These are phyloP conservation scores for Lordiphosa fenestrarum DNA, from an alignment of 2,888 invertebrate species.

Conservation along the genomic window DNA sequence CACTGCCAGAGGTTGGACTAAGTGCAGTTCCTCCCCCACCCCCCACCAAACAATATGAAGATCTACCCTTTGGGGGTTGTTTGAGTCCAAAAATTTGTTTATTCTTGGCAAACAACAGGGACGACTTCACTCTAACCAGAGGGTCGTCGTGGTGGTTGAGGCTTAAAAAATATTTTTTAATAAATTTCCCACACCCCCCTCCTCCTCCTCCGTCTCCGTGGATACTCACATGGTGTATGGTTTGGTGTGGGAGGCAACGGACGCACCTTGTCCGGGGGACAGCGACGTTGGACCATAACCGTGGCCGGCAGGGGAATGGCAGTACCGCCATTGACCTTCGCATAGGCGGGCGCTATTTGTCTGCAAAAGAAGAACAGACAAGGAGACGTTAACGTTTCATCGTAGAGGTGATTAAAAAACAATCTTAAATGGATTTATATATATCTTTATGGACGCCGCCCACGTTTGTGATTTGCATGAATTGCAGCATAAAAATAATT, in stretches of 20 bases:
- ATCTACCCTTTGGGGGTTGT: constrained; percentile 49
- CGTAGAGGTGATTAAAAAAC: constrained; percentile 4
- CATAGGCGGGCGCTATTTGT: constrained; percentile 85
- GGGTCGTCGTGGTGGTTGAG: constrained; percentile 38
- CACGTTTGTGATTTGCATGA: constrained; percentile 48
- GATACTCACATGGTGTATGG: constrained; percentile 81
- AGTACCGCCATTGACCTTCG: constrained; percentile 84
- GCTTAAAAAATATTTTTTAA: constrained; percentile 52
- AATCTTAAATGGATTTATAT: constrained; percentile 11
- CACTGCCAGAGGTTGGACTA: constrained; percentile 26
- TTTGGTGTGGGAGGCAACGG: constrained; percentile 87
- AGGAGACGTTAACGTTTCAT: constrained; percentile 1
- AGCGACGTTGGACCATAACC: constrained; percentile 87
- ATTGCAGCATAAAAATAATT: constrained; percentile 36
- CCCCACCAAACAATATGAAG: constrained; percentile 9
- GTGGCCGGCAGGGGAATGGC: constrained; percentile 91
- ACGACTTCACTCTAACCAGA: constrained; percentile 8
- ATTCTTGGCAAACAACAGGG: constrained; percentile 49
- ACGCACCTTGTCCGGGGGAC: constrained; percentile 89
- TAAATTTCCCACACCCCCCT: constrained; percentile 42
- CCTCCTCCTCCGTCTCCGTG: no score
- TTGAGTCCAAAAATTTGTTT: constrained; percentile 60
- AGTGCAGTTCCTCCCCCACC: constrained; percentile 40
- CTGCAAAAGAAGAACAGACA: constrained; percentile 81
- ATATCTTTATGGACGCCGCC: constrained; percentile 9